A percentile compares a stretch with the other conserved stretches of the same genome.
These are phyloP conservation scores for Pao palembangensis DNA, from an alignment of 2,113 vertebrate species.

Conservation along the genomic window DNA sequence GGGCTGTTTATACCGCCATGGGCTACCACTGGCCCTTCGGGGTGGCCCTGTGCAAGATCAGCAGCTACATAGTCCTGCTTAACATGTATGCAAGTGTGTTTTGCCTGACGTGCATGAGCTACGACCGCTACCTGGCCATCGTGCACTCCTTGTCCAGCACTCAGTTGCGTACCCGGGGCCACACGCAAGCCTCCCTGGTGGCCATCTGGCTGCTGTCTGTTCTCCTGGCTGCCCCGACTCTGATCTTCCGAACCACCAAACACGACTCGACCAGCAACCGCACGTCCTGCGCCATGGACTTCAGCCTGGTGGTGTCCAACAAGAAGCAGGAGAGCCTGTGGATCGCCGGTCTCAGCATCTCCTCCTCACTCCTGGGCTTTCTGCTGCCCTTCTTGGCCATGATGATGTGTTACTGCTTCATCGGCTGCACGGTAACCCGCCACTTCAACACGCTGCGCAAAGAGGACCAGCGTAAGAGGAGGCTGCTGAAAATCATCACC, in stretches of 20 bases:
- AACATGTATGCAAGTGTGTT: slow-evolving; percentile 87
- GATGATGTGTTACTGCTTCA: slow-evolving; percentile 82
- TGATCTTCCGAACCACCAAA: slow-evolving; percentile 75
- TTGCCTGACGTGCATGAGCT: slow-evolving; percentile 84
- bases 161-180: slow-evolving; percentile 69
- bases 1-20: slow-evolving; percentile 83
- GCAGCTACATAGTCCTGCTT: slow-evolving; percentile 82
- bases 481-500: slow-evolving; percentile 83
- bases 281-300: slow-evolving; percentile 80
- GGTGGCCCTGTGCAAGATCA: slow-evolving; percentile 80
- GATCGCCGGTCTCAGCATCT: slow-evolving; percentile 81
- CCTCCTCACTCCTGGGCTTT: slow-evolving; percentile 79
- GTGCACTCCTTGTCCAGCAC: slow-evolving; percentile 79
- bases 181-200: slow-evolving; percentile 62
- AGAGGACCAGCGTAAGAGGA: slow-evolving; percentile 74
- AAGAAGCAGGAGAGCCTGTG: slow-evolving; percentile 65
- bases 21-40: slow-evolving; percentile 87
- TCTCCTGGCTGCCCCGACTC: slow-evolving; percentile 76
- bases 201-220: slow-evolving; percentile 78
- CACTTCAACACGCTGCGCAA: slow-evolving; percentile 82
- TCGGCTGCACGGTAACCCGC: slow-evolving; percentile 78
- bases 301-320: slow-evolving; percentile 60
- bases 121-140: slow-evolving; percentile 84
- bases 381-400: slow-evolving; percentile 80
- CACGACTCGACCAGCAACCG: slow-evolving; percentile 57